phyloP scores from a whole-genome alignment of 2,888 invertebrate species.

The Ochropacha duplaris region DNA sequence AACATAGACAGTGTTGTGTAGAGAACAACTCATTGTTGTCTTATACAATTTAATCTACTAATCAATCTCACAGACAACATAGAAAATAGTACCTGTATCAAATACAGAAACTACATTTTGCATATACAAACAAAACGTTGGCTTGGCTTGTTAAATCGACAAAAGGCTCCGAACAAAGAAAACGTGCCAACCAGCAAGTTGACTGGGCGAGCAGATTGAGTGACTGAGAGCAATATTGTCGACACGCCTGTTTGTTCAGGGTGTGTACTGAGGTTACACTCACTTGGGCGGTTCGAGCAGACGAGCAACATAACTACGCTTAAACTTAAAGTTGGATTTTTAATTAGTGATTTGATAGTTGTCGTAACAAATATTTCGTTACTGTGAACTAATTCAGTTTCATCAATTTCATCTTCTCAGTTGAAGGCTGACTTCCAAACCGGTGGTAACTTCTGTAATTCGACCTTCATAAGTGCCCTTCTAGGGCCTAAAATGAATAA shows the following conservation, averaged over 20 bases:
- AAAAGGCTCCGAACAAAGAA: constrained; percentile 8
- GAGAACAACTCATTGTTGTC: background rate
- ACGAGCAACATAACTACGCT: constrained; percentile 1
- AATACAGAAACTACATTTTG: constrained; percentile 4
- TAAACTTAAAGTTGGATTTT: no score
- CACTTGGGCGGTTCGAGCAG: background rate
- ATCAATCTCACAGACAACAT: background rate
- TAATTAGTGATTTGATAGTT: no score
- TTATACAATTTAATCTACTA: background rate
- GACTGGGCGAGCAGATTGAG: constrained; percentile 10
- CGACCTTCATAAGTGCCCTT: no score
- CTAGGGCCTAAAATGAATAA: no score
- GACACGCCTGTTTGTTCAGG: constrained; percentile 9
- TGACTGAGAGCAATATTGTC: constrained; percentile 10
- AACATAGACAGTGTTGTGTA: no score
- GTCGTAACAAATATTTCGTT: no score
- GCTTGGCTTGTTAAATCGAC: background rate
- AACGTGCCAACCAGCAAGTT: constrained; percentile 11
- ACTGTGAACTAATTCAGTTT: no score
- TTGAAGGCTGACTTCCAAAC: no score
- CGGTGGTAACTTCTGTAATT: no score
- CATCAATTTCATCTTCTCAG: no score
- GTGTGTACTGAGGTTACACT: constrained; percentile 7
- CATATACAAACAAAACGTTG: background rate
- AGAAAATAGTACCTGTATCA: background rate